These are phyloP conservation scores for Tetramorium parvispinum DNA, from an alignment of 1,140 invertebrate species.

Conservation along the genomic window DNA sequence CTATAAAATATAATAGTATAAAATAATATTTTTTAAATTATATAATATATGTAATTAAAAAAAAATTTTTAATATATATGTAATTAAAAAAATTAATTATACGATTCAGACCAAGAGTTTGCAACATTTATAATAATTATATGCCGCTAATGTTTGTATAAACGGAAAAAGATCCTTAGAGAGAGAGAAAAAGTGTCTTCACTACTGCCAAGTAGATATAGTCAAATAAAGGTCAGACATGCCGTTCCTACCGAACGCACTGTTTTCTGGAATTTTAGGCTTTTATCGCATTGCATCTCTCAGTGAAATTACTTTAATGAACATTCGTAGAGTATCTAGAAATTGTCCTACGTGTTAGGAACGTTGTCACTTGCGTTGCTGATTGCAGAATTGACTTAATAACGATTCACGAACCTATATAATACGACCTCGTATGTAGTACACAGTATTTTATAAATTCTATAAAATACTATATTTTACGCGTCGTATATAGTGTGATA, in stretches of 20 bases:
- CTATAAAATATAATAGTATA: no score
- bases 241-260: not conserved
- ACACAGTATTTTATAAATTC: not conserved
- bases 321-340: conserved; percentile 8
- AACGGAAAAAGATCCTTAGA: not conserved
- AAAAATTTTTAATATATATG: no score
- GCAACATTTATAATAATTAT: not conserved
- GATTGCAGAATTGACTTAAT: conserved; percentile 36
- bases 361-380: not conserved
- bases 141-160: not conserved
- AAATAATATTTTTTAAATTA: not conserved
- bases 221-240: conserved; percentile 46
- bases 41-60: not conserved
- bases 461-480: not conserved
- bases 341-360: conserved; percentile 14
- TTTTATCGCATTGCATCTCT: not conserved
- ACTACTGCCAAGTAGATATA: conserved; percentile 40
- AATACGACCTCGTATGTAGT: not conserved
- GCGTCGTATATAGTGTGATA: not conserved
- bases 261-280: conserved; percentile 15
- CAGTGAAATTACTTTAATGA: conserved; percentile 10
- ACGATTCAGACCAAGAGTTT: not conserved
- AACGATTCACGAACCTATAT: not conserved
- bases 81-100: not conserved
- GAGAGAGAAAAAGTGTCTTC: no score